phyloP scores from a whole-genome alignment of 2,797 vertebrate species.

The Syndactyla subalaris region DNA sequence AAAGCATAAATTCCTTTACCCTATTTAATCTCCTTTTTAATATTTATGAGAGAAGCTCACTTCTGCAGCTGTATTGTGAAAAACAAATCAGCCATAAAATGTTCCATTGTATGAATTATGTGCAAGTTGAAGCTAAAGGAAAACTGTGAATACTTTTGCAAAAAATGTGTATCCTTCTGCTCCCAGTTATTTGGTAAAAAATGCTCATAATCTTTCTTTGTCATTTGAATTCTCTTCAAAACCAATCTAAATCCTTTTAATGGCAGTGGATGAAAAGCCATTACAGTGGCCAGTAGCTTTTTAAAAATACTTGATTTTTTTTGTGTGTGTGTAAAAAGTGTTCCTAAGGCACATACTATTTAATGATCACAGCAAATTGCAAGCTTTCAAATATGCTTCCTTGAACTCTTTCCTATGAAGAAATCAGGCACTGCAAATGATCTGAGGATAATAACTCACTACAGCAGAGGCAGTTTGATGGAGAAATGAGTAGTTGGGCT shows the following conservation, averaged over 20 bases:
- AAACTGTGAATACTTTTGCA: neutral
- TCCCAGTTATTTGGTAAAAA: neutral
- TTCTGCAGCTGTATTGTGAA: neutral
- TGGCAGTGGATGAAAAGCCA: neutral
- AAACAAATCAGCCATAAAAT: neutral
- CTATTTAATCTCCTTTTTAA: neutral
- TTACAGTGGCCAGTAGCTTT: neutral
- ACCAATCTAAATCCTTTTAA: neutral
- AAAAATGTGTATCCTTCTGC: neutral
- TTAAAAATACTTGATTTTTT: rapidly evolving
- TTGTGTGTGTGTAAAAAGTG: neutral
- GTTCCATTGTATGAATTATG: neutral
- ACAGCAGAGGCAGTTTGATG: neutral
- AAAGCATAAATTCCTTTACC: neutral
- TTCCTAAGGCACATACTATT: neutral
- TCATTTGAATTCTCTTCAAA: neutral
- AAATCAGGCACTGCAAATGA: constrained; percentile 6
- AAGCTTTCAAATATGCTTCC: neutral
- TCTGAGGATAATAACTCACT: neutral
- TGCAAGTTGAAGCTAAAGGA: neutral
- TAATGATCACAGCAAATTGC: neutral
- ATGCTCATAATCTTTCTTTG: neutral
- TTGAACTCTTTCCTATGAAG: neutral
- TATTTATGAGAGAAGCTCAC: neutral
- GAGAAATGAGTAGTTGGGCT: neutral